A percentile compares a stretch with the other conserved stretches of the same genome.
Conservation (phyloP, 2,113 vertebrate genomes). For the Dolichallabes microphthalmus region DNA sequence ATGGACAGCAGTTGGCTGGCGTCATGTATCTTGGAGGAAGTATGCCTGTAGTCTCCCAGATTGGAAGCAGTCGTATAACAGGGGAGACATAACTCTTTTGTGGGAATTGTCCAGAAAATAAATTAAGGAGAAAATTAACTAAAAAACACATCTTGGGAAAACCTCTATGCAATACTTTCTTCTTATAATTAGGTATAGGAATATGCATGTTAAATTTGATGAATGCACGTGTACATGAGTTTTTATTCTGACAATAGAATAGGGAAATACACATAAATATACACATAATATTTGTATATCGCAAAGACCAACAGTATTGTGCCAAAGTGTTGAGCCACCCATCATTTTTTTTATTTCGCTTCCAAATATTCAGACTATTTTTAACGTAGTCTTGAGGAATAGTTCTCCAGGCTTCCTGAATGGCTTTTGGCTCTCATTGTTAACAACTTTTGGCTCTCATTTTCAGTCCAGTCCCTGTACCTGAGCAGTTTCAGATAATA, state of each 20-base stretch:
- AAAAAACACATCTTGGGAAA: not conserved
- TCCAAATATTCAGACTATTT: too few relatives aligned
- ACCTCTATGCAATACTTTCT: not conserved
- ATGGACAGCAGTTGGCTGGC: not conserved
- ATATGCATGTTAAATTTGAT: not conserved
- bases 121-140: not conserved
- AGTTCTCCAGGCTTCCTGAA: too few relatives aligned
- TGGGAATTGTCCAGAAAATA: not conserved
- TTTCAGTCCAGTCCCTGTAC: too few relatives aligned
- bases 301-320: too few relatives aligned
- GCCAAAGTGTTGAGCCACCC: too few relatives aligned
- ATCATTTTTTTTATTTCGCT: too few relatives aligned
- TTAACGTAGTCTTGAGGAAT: too few relatives aligned
- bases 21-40: not conserved
- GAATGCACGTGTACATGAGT: not conserved
- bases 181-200: not conserved
- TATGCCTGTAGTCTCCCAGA: not conserved
- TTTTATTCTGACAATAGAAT: not conserved
- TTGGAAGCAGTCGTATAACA: not conserved
- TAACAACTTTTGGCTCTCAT: too few relatives aligned
- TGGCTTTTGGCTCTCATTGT: too few relatives aligned
- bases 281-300: too few relatives aligned
- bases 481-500: too few relatives aligned
- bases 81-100: not conserved
- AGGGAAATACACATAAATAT: not conserved